Evolutionary conservation across 1,140 invertebrate genomes (phyloP).

Genomic region (Antheraea pernyi): DNA sequence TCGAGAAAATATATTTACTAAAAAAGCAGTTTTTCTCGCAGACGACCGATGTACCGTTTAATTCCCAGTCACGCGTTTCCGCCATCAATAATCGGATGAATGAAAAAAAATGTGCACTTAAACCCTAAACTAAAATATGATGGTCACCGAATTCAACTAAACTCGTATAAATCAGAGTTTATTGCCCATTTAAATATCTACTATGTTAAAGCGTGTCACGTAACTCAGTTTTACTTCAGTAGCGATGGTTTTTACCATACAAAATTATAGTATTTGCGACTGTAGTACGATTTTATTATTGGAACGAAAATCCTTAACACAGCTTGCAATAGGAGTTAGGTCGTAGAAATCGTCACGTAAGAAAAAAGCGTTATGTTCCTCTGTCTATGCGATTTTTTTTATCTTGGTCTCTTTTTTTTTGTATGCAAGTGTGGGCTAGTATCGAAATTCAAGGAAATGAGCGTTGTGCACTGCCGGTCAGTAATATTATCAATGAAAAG

Average conservation of each 20-base stretch:
- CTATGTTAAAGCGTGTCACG: constrained; percentile 34
- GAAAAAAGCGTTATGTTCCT: too few relatives aligned
- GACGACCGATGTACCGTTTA: not conserved
- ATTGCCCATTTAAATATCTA: constrained; percentile 47
- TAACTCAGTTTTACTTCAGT: constrained; percentile 36
- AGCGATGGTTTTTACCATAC: constrained; percentile 24
- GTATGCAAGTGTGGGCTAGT: too few relatives aligned
- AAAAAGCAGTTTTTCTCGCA: not conserved
- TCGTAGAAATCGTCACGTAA: too few relatives aligned
- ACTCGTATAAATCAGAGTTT: constrained; percentile 42
- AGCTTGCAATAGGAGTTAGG: too few relatives aligned
- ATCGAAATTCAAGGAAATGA: too few relatives aligned
- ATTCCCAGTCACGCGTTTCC: constrained; percentile 20
- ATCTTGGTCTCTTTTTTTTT: too few relatives aligned
- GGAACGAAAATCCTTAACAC: too few relatives aligned
- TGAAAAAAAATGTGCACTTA: constrained; percentile 20
- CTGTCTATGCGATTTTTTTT: too few relatives aligned
- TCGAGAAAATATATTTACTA: not conserved
- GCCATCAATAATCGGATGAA: constrained; percentile 25
- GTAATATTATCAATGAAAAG: too few relatives aligned
- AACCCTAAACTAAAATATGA: constrained; percentile 27
- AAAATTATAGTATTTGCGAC: constrained; percentile 22
- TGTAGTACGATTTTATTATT: constrained; percentile 14
- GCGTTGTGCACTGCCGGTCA: too few relatives aligned
- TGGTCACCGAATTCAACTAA: constrained; percentile 25